These are phyloP conservation scores for Aramus guarauna DNA, from an alignment of 2,113 vertebrate species.

Conservation along the genomic window DNA sequence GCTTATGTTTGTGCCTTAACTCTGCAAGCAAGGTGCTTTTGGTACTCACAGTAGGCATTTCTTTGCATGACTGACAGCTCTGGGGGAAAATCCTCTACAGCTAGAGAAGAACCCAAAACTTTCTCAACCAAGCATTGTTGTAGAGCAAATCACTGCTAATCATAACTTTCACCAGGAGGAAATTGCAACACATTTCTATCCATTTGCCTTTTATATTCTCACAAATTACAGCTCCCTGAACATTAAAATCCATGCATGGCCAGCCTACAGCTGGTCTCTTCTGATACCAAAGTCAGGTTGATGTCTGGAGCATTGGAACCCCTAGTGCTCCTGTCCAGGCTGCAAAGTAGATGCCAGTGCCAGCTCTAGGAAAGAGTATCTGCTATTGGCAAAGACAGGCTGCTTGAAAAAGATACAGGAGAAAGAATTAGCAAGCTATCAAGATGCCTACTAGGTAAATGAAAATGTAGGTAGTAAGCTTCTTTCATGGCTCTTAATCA, in stretches of 20 bases:
- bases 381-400: not conserved
- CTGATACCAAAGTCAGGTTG: not conserved
- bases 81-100: not conserved
- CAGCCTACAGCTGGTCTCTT: not conserved
- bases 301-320: not conserved
- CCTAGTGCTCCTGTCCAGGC: not conserved
- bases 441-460: not conserved
- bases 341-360: not conserved
- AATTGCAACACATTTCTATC: not conserved
- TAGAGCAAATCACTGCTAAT: not conserved
- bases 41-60: not conserved
- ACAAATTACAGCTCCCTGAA: not conserved
- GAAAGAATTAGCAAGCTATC: not conserved
- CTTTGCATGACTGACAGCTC: not conserved
- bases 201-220: not conserved
- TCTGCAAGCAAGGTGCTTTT: not conserved
- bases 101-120: not conserved
- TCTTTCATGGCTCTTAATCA: not conserved
- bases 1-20: not conserved
- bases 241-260: not conserved
- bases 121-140: not conserved
- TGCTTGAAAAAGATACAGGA: not conserved
- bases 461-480: not conserved
- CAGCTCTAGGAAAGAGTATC: not conserved
- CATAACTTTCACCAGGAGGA: not conserved